These are phyloP conservation scores for Onychorhynchus coronatus DNA, from an alignment of 2,113 vertebrate species.

Conservation along the genomic window DNA sequence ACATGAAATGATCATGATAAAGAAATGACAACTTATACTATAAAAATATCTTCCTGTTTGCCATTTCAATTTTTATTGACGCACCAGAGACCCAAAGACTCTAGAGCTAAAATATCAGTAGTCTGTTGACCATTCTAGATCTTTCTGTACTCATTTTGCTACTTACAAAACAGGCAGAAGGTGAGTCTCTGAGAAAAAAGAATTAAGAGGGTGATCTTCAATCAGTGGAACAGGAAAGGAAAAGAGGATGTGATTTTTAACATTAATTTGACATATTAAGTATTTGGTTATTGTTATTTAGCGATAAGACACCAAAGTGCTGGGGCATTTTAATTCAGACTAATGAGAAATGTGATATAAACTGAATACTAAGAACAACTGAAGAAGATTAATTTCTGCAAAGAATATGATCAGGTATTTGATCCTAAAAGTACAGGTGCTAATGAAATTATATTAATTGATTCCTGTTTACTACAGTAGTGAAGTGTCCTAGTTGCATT, in stretches of 20 bases:
- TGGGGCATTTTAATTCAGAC: background rate
- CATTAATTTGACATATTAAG: background rate
- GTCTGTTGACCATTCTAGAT: background rate
- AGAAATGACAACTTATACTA: background rate
- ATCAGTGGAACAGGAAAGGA: background rate
- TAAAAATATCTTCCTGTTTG: background rate
- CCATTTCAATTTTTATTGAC: background rate
- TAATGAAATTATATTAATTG: background rate
- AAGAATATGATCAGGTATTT: background rate
- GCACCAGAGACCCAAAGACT: background rate
- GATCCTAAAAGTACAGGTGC: background rate
- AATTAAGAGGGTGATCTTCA: background rate
- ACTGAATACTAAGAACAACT: background rate
- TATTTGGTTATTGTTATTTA: background rate
- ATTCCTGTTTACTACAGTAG: background rate
- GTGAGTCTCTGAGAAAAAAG: background rate
- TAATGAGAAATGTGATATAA: background rate
- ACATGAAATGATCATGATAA: background rate
- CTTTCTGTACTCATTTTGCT: background rate
- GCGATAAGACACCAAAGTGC: background rate
- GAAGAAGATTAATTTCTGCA: background rate
- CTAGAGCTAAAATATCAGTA: background rate
- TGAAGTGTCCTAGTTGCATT: background rate
- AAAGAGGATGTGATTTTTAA: background rate
- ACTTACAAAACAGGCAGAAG: background rate